Base-by-base conservation (phyloP, 2,113 vertebrate genomes). In the Gymnocephalus cernua region DNA sequence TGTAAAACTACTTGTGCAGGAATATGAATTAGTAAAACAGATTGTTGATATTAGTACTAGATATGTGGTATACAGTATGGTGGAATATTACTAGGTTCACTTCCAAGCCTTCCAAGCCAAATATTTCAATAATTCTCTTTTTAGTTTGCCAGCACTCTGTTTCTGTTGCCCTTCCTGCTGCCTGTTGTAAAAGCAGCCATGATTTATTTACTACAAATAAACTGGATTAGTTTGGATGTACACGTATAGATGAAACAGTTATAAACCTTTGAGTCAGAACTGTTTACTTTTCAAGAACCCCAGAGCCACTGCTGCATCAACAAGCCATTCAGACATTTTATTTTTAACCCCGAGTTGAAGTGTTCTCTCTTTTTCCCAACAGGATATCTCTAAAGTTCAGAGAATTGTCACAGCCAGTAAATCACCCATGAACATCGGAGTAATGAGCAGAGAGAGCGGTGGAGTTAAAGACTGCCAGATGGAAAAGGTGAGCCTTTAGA, bases 321-420 rank as follows among this genome's bases (percentile, higher is more conserved):
- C 13, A 65, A 51, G 45, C 23, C 29, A 25, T 57, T 83, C 61
- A 11, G 29, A 1, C 44, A 21, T 71, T 70, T 44, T 64, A n/a
- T 41, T 70, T 75, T 38, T 27, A 82, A 82, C 48, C 62, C 56
- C 7, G 44, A 50, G 41, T 29, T 74, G 7, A 69, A 81, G 64
- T 68, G 10, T 71, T 79, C 21, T 70, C 5, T 82, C 62, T 63
- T 25, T 64, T 67, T 77, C 41, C 47, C 83, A 25, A 35, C 85
- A 96, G 95, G 95, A 96, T 83, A 95, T 96, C 78, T 93, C 95
- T 4, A 94, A 94, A 93, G 86, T 94, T 83, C 94, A 94, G 91
- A 94, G 94, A 91, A 92, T 93, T 71, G 91, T 86, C 85, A 89
- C 91, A 79, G 87, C 89, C 75, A 94, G 86, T 88, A 95, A 94